A percentile compares a stretch with the other conserved stretches of the same genome.
Evolutionary conservation across 2,888 invertebrate genomes (phyloP).

Genomic region (Drosophila subsilvestris): DNA sequence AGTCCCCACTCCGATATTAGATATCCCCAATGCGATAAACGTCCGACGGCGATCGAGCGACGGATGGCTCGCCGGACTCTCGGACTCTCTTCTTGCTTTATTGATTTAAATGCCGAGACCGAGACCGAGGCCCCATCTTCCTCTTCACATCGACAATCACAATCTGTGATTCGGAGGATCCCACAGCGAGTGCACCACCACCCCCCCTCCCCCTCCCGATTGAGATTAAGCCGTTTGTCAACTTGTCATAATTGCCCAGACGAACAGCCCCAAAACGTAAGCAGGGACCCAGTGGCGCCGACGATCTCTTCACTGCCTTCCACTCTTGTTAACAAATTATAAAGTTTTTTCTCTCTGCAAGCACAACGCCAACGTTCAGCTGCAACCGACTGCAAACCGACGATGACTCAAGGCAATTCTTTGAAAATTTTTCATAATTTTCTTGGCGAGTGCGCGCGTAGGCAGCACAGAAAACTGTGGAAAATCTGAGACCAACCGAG

Average conservation of each 20-base stretch:
- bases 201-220: constrained; percentile 55
- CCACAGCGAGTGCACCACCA: constrained; percentile 46
- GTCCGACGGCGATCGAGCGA: constrained; percentile 34
- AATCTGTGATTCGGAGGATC: constrained; percentile 33
- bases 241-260: constrained; percentile 76
- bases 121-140: constrained; percentile 24
- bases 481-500: constrained; percentile 51
- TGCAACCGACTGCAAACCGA: constrained; percentile 47
- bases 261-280: constrained; percentile 19
- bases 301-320: constrained; percentile 49
- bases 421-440: constrained; percentile 71
- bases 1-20: constrained; percentile 63
- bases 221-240: constrained; percentile 80
- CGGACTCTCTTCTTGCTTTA: constrained; percentile 44
- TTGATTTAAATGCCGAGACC: constrained; percentile 72
- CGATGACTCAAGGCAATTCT: constrained; percentile 78
- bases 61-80: constrained; percentile 8
- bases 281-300: constrained; percentile 61
- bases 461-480: constrained; percentile 53
- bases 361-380: constrained; percentile 64
- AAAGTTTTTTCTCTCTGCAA: constrained; percentile 53
- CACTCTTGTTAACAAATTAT: constrained; percentile 76
- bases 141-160: background rate
- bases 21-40: constrained; percentile 74
- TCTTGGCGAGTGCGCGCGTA: constrained; percentile 58